phyloP scores from a whole-genome alignment of 2,797 vertebrate genomes.

The Myiotriccus ornatus region DNA sequence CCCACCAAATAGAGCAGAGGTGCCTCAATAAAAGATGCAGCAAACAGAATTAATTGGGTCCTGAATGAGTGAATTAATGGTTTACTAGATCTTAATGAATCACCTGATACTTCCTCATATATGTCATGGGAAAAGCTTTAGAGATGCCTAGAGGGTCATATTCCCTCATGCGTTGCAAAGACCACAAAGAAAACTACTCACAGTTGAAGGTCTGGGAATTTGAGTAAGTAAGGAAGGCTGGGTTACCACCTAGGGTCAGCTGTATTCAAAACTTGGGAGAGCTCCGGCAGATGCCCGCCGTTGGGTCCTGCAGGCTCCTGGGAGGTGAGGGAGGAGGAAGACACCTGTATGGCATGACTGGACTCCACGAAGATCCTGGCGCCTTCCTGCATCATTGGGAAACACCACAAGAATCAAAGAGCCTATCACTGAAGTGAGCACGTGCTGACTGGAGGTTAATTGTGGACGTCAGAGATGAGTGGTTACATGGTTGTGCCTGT shows the following conservation, averaged over 20 bases:
- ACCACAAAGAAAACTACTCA: neutral
- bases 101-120: slow-evolving; percentile 10
- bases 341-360: neutral
- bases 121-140: slow-evolving; percentile 15
- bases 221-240: slow-evolving; percentile 19
- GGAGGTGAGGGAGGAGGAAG: neutral
- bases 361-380: neutral
- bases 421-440: neutral
- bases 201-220: neutral
- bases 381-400: neutral
- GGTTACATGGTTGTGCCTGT: slow-evolving; percentile 1
- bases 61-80: slow-evolving; percentile 1
- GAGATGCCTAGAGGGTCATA: neutral
- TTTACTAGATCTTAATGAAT: slow-evolving; percentile 51
- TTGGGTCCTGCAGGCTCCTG: neutral
- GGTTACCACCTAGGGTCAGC: neutral
- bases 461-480: slow-evolving; percentile 51
- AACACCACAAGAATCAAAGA: neutral
- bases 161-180: neutral
- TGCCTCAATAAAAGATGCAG: neutral
- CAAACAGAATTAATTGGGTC: neutral
- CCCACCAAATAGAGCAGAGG: neutral
- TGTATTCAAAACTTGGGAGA: neutral
- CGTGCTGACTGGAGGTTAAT: slow-evolving; percentile 23
- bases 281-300: rapidly evolving